These are phyloP conservation scores for Tachina grossa DNA, from an alignment of 2,888 invertebrate genomes.

Conservation along the genomic window DNA sequence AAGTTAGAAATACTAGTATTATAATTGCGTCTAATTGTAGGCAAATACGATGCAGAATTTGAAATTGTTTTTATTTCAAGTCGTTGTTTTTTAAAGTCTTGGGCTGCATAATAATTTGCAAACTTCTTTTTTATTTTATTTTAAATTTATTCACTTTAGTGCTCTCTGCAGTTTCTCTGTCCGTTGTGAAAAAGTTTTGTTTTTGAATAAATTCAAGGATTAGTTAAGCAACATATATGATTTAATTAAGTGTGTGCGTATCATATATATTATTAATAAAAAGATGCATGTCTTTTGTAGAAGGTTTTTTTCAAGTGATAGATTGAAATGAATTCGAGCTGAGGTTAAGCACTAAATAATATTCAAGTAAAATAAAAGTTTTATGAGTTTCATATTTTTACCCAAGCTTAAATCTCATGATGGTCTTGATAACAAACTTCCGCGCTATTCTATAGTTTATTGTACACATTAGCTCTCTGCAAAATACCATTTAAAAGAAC, in stretches of 20 bases:
- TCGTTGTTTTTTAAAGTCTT: slow-evolving; percentile 16
- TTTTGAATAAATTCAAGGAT: slow-evolving; percentile 53
- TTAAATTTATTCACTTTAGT: slow-evolving; percentile 11
- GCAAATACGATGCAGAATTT: slow-evolving; percentile 24
- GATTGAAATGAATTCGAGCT: too few relatives aligned
- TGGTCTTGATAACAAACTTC: too few relatives aligned
- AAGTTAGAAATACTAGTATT: slow-evolving; percentile 26
- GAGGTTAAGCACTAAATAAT: too few relatives aligned
- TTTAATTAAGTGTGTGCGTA: slow-evolving; percentile 20
- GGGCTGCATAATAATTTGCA: slow-evolving; percentile 23
- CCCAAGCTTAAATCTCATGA: too few relatives aligned
- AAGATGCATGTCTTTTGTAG: background rate
- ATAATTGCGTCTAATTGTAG: slow-evolving; percentile 52
- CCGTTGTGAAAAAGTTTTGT: background rate
- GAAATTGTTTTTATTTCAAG: slow-evolving; percentile 28
- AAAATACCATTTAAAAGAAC: too few relatives aligned
- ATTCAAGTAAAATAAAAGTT: too few relatives aligned
- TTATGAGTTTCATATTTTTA: too few relatives aligned
- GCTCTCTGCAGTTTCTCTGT: slow-evolving; percentile 37
- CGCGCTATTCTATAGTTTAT: too few relatives aligned
- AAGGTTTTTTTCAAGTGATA: background rate
- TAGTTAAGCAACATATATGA: slow-evolving; percentile 3
- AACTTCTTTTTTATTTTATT: slow-evolving; percentile 25
- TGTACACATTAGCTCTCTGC: too few relatives aligned
- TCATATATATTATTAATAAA: background rate